Conservation (phyloP, 2,797 vertebrate species). For the Rhyacichthys aspro region DNA sequence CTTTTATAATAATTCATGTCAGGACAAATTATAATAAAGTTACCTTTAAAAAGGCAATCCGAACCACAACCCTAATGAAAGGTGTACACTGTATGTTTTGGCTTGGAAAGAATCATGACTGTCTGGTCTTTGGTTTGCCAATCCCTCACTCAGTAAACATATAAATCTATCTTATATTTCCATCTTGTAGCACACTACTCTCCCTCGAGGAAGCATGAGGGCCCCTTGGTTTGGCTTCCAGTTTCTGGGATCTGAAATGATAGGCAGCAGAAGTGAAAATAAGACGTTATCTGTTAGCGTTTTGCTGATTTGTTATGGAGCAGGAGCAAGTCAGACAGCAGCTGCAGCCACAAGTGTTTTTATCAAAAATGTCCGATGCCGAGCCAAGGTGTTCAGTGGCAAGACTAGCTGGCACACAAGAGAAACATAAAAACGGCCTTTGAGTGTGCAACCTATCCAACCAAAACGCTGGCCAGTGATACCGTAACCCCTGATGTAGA, state of each 20-base stretch:
- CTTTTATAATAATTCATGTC: conserved; percentile 24
- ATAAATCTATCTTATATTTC: conserved; percentile 37
- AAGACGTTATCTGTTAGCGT: conserved; percentile 77
- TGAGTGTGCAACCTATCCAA: conserved; percentile 40
- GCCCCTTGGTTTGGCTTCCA: conserved; percentile 49
- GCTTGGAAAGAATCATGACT: conserved; percentile 44
- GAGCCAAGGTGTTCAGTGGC: conserved; percentile 32
- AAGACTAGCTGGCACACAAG: conserved; percentile 8
- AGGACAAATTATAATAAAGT: conserved; percentile 36
- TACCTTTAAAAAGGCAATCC: conserved; percentile 40
- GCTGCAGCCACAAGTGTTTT: conserved; percentile 87
- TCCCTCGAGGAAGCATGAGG: conserved; percentile 37
- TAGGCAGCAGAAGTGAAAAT: conserved; percentile 35
- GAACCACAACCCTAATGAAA: neutral
- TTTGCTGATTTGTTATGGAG: conserved; percentile 81
- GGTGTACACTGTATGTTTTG: conserved; percentile 29
- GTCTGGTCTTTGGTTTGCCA: conserved; percentile 20
- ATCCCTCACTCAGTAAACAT: conserved; percentile 33
- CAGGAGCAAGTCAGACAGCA: conserved; percentile 77
- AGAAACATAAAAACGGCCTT: conserved; percentile 26
- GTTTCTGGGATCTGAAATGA: conserved; percentile 78
- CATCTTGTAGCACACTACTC: conserved; percentile 34
- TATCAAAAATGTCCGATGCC: conserved; percentile 55
- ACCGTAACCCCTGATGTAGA: conserved; percentile 49
- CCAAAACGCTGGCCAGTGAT: conserved; percentile 50